These are phyloP conservation scores for Orchesella flavescens DNA, from an alignment of 2,888 invertebrate species.

Conservation along the genomic window DNA sequence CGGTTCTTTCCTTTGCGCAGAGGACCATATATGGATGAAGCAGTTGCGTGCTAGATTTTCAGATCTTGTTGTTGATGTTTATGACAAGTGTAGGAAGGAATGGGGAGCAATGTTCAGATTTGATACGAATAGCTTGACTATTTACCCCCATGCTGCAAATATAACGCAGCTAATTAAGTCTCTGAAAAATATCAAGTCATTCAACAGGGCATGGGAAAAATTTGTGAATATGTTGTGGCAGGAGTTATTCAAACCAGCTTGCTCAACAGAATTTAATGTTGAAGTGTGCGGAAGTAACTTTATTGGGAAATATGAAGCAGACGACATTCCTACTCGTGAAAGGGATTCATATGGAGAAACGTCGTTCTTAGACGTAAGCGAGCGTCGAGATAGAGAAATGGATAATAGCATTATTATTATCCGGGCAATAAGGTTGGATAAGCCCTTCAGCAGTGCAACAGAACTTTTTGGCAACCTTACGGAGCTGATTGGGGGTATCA, in stretches of 20 bases:
- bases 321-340: slow-evolving; percentile 34
- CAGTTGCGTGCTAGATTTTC: slow-evolving; percentile 51
- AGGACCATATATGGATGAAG: slow-evolving; percentile 66
- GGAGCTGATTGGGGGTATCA: slow-evolving; percentile 42
- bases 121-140: slow-evolving; percentile 58
- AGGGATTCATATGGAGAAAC: not conserved
- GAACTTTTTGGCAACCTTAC: slow-evolving; percentile 61
- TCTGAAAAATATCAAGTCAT: slow-evolving; percentile 61
- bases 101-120: slow-evolving; percentile 67
- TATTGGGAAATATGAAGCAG: not conserved
- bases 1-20: slow-evolving; percentile 31
- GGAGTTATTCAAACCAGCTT: slow-evolving; percentile 66
- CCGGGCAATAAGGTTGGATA: slow-evolving; percentile 32
- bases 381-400: not conserved
- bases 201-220: slow-evolving; percentile 53
- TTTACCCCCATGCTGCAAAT: slow-evolving; percentile 57
- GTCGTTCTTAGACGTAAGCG: not conserved
- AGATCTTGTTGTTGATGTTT: slow-evolving; percentile 44
- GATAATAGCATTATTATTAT: slow-evolving; percentile 16
- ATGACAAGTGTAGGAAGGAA: slow-evolving; percentile 59
- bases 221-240: slow-evolving; percentile 68
- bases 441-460: slow-evolving; percentile 29
- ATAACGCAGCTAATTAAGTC: slow-evolving; percentile 57
- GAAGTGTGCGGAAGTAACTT: slow-evolving; percentile 1
- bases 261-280: slow-evolving; percentile 62